Conservation (phyloP, 2,888 invertebrate genomes). For the Chrysina gloriosa region DNA sequence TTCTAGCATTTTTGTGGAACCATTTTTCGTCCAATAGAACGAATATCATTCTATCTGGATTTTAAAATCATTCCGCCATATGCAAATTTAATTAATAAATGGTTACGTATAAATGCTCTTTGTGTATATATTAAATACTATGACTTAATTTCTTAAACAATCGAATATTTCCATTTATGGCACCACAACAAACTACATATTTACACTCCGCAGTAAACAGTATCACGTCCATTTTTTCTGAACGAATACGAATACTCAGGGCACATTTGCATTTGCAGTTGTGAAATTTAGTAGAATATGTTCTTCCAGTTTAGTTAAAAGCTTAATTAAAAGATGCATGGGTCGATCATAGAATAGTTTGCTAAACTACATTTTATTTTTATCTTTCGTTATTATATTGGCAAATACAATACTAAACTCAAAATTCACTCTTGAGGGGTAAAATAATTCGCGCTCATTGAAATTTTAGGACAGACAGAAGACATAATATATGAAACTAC, state of each 20-base stretch:
- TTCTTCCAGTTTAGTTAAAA: slow-evolving; percentile 15
- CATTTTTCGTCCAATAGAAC: slow-evolving; percentile 15
- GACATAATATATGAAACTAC: too few relatives aligned
- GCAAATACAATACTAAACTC: slow-evolving; percentile 14
- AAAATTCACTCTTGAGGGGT: not conserved
- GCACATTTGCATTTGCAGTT: slow-evolving; percentile 30
- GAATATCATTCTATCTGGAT: slow-evolving; percentile 2
- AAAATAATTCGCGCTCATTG: slow-evolving; percentile 13
- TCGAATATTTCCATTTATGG: slow-evolving; percentile 32
- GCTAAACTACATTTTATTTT: slow-evolving; percentile 30
- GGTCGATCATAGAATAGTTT: slow-evolving; percentile 33
- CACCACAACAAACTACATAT: slow-evolving; percentile 31
- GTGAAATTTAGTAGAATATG: slow-evolving; percentile 28
- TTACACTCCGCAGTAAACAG: slow-evolving; percentile 11
- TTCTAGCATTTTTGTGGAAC: slow-evolving; percentile 29
- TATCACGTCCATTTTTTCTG: not conserved
- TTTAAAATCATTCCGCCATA: not conserved
- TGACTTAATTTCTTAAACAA: slow-evolving; percentile 34
- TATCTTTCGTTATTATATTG: slow-evolving; percentile 20
- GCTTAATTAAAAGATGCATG: slow-evolving; percentile 29
- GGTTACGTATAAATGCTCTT: slow-evolving; percentile 29
- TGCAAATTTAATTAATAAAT: too few relatives aligned
- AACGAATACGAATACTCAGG: not conserved
- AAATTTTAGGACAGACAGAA: not conserved
- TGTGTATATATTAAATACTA: slow-evolving; percentile 33